Conservation (phyloP, 2,113 vertebrate genomes). For the Cyphomyrus plagiostoma region DNA sequence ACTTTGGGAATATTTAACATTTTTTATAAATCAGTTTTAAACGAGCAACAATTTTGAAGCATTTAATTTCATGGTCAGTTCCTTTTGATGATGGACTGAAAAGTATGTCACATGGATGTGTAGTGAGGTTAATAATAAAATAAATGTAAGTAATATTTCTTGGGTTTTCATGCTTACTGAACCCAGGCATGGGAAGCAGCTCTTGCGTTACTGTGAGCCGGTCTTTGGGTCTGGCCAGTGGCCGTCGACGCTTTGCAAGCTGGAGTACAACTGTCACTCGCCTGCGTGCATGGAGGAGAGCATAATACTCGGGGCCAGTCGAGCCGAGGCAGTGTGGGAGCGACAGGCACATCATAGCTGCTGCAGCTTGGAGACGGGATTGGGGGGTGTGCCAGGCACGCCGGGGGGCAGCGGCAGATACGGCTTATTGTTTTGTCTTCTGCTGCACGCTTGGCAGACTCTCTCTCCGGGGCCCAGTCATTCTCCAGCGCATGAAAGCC, state of each 20-base stretch:
- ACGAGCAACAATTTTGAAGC: neutral
- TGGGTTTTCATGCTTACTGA: neutral
- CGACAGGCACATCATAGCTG: neutral
- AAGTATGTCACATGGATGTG: neutral
- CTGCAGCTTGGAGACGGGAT: neutral
- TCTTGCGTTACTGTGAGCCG: neutral
- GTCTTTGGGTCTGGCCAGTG: neutral
- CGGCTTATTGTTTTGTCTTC: constrained; percentile 7
- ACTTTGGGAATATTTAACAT: neutral
- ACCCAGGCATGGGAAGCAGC: neutral
- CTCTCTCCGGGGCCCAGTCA: neutral
- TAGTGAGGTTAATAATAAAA: neutral
- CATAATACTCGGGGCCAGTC: neutral
- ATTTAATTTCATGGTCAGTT: neutral
- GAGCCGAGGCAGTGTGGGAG: neutral
- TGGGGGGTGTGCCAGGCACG: neutral
- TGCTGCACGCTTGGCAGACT: neutral
- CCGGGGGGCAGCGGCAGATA: neutral
- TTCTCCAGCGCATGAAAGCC: neutral
- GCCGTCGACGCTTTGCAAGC: neutral
- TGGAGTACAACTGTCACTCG: neutral
- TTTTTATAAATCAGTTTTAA: neutral
- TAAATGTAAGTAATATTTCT: neutral
- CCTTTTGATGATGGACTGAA: neutral
- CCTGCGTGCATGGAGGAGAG: neutral